Conservation (phyloP, 2,888 invertebrate species). For the Tolmerus cingulatus region DNA sequence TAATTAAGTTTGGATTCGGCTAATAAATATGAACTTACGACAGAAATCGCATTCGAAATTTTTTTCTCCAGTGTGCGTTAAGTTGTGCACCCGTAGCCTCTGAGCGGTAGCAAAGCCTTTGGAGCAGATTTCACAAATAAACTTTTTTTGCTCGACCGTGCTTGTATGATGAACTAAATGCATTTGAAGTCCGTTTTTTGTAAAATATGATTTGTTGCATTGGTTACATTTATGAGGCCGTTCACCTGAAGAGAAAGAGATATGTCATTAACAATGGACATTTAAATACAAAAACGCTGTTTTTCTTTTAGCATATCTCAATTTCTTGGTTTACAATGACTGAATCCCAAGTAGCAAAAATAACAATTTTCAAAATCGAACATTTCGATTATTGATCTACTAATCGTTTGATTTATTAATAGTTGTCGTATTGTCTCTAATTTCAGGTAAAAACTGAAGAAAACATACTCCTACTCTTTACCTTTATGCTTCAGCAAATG, state of each 20-base stretch:
- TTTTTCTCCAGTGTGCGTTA: conserved; percentile 57
- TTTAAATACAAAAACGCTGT: neutral
- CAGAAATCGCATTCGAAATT: conserved; percentile 56
- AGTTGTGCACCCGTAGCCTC: conserved; percentile 52
- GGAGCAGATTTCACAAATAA: conserved; percentile 50
- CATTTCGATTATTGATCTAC: no score
- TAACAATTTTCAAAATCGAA: no score
- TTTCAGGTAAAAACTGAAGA: no score
- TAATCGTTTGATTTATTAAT: no score
- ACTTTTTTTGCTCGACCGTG: conserved; percentile 48
- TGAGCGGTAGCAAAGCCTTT: conserved; percentile 48
- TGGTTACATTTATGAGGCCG: conserved; percentile 53
- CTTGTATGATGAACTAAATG: conserved; percentile 53
- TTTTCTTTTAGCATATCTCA: no score
- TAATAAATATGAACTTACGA: conserved; percentile 51
- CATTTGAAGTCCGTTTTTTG: conserved; percentile 52
- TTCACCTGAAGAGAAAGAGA: conserved; percentile 29
- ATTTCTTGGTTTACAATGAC: no score
- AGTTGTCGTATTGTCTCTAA: no score
- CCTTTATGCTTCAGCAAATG: conserved; percentile 46
- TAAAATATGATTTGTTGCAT: conserved; percentile 55
- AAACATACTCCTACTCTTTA: neutral
- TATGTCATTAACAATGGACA: neutral
- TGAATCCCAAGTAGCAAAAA: no score
- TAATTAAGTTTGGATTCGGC: neutral